These are phyloP conservation scores for Phymorhynchus buccinoides DNA, from an alignment of 1,140 invertebrate species.

Conservation along the genomic window DNA sequence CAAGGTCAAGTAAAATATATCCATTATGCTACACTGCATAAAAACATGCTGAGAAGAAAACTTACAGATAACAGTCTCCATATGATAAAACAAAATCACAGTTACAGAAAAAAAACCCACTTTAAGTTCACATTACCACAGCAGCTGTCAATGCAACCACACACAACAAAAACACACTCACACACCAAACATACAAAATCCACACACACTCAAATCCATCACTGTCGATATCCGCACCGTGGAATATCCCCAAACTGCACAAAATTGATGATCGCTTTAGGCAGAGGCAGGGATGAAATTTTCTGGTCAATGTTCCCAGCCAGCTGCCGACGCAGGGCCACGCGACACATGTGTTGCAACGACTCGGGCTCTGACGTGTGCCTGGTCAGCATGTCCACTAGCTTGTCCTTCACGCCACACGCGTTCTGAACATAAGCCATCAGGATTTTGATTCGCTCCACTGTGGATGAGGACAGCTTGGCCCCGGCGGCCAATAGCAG, in stretches of 20 bases:
- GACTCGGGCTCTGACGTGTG: slow-evolving; percentile 14
- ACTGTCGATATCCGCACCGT: neutral
- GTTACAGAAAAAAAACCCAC: too few species aligned
- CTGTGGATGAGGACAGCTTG: neutral
- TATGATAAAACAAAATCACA: too few species aligned
- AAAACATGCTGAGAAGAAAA: too few species aligned
- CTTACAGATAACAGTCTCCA: too few species aligned
- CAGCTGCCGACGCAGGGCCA: slow-evolving; percentile 21
- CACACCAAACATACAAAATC: neutral
- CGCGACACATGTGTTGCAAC: slow-evolving; percentile 39
- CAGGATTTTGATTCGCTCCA: slow-evolving; percentile 34
- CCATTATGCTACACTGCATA: too few species aligned
- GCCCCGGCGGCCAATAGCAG: slow-evolving; percentile 41
- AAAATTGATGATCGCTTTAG: slow-evolving; percentile 32
- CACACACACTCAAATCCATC: neutral
- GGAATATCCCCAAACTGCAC: slow-evolving; percentile 40
- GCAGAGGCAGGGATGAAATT: slow-evolving; percentile 36
- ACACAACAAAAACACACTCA: too few species aligned
- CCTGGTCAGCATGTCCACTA: slow-evolving; percentile 15
- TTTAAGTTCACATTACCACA: too few species aligned
- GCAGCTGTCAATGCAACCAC: too few species aligned
- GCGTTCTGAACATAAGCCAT: slow-evolving; percentile 31
- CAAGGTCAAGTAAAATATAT: too few species aligned
- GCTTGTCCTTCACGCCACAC: neutral
- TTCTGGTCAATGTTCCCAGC: slow-evolving; percentile 35